phyloP scores from a whole-genome alignment of 1,140 invertebrate species.

The Drosophila nannoptera region DNA sequence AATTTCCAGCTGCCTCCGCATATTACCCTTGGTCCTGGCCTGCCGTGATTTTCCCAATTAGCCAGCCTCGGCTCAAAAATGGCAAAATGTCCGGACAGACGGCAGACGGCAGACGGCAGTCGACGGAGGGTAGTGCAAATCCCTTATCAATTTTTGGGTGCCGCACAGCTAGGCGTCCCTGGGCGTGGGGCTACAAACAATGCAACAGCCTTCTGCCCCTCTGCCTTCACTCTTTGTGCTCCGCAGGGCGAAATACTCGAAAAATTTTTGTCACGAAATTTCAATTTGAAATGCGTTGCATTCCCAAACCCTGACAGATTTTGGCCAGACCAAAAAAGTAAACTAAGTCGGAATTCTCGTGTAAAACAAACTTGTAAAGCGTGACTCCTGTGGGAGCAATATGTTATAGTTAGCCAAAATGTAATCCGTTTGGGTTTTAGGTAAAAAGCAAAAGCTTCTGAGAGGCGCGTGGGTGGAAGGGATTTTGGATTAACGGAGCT shows the following conservation, averaged over 20 bases:
- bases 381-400: conserved; percentile 34
- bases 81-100: background rate
- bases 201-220: conserved; percentile 15
- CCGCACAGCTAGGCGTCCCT: background rate
- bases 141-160: conserved; percentile 28
- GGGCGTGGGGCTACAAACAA: conserved; percentile 18
- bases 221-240: background rate
- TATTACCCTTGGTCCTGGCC: background rate
- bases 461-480: background rate
- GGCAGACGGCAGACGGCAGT: background rate
- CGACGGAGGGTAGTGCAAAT: background rate
- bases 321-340: conserved; percentile 9
- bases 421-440: conserved; percentile 49
- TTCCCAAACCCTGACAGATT: conserved; percentile 36
- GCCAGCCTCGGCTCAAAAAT: conserved; percentile 16
- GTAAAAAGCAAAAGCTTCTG: background rate
- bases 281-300: conserved; percentile 50
- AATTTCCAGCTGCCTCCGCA: conserved; percentile 20
- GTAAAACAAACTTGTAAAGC: conserved; percentile 33
- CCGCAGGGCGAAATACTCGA: no score
- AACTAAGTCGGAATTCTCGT: conserved; percentile 1
- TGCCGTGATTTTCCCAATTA: conserved; percentile 44
- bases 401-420: conserved; percentile 57
- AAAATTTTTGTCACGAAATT: conserved; percentile 38
- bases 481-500: conserved; percentile 1